Conservation (phyloP, 2,888 invertebrate species). For the Drosophila mulleri region DNA sequence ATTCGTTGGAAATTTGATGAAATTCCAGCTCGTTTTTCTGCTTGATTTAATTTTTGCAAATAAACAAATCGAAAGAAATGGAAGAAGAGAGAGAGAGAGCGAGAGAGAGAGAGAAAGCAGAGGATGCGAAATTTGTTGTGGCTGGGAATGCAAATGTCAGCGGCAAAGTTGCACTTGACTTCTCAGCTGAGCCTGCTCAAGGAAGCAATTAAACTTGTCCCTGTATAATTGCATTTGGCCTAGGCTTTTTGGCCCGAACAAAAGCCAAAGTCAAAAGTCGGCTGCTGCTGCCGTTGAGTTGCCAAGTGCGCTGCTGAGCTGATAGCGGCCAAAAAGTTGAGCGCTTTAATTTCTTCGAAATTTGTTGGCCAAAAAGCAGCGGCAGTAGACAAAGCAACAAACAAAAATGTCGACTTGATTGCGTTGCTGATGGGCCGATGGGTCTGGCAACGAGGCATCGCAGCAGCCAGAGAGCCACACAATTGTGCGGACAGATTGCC, state of each 20-base stretch:
- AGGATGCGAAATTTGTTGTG: not conserved
- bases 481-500: conserved; percentile 77
- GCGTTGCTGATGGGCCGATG: conserved; percentile 69
- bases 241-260: conserved; percentile 44
- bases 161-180: conserved; percentile 46
- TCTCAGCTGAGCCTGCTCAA: conserved; percentile 35
- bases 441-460: conserved; percentile 8
- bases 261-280: conserved; percentile 69
- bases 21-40: conserved; percentile 47
- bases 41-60: conserved; percentile 63
- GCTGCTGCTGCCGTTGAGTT: conserved; percentile 59
- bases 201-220: conserved; percentile 84
- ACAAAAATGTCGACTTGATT: conserved; percentile 80
- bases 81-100: not conserved
- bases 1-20: conserved; percentile 56
- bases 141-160: conserved; percentile 50
- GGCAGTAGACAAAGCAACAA: conserved; percentile 68
- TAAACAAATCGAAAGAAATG: conserved; percentile 43
- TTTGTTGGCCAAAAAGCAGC: conserved; percentile 62
- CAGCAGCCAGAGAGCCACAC: conserved; percentile 34
- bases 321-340: conserved; percentile 77
- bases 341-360: conserved; percentile 79
- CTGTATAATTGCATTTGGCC: conserved; percentile 82
- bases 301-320: conserved; percentile 76
- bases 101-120: too few species aligned